Conservation (phyloP, 2,113 vertebrate species). For the Lophius piscatorius region DNA sequence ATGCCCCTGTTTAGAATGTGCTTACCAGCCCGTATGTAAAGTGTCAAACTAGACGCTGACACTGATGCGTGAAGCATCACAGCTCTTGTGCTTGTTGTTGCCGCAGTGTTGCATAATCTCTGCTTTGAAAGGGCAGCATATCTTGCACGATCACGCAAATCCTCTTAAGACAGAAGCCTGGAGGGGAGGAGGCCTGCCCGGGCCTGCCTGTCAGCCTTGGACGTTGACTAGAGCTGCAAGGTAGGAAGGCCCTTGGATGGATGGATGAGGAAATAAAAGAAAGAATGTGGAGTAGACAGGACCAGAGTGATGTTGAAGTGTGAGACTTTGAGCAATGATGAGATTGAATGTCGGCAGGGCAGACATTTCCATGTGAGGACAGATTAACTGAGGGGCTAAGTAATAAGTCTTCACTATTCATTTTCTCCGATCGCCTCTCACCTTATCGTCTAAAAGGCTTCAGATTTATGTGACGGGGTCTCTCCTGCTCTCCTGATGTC, state of each 20-base stretch:
- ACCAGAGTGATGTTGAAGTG: background rate
- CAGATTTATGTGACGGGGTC: slow-evolving; percentile 44
- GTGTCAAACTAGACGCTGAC: no score
- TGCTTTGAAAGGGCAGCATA: no score
- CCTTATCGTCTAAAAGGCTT: slow-evolving; percentile 44
- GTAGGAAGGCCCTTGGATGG: background rate
- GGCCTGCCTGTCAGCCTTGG: slow-evolving; percentile 21
- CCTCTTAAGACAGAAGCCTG: no score
- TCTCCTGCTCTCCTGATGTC: slow-evolving; percentile 3
- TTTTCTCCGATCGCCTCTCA: slow-evolving; percentile 32
- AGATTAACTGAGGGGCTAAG: slow-evolving; percentile 45
- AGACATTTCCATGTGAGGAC: slow-evolving; percentile 30
- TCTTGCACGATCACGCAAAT: no score
- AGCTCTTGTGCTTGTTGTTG: no score
- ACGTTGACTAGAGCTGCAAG: background rate
- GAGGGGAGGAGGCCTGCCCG: slow-evolving; percentile 17
- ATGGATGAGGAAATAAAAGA: background rate
- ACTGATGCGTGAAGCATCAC: no score
- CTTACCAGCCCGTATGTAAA: no score
- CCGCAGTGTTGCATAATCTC: no score
- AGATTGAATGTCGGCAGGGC: slow-evolving; percentile 21
- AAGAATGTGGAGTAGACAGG: slow-evolving; percentile 11
- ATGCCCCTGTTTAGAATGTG: no score
- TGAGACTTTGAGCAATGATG: slow-evolving; percentile 12
- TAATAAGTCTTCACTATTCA: slow-evolving; percentile 33